Conservation (phyloP, 2,888 invertebrate species). For the Meandrusa payeni region DNA sequence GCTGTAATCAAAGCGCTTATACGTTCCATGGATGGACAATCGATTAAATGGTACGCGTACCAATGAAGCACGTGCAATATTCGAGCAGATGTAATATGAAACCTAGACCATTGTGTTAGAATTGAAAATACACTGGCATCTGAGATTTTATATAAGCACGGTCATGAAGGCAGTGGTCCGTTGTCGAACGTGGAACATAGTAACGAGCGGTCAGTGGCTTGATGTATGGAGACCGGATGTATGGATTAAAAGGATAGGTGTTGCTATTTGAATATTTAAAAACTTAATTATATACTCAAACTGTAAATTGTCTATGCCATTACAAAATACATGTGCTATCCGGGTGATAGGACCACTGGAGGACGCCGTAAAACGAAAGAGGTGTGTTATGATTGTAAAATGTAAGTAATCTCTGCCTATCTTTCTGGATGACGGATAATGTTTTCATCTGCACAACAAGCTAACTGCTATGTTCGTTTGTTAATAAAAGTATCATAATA, state of each 20-base stretch:
- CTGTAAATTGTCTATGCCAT: no score
- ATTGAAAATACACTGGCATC: constrained; percentile 29
- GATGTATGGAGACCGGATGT: constrained; percentile 25
- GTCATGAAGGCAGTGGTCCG: constrained; percentile 34
- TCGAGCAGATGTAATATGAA: constrained; percentile 18
- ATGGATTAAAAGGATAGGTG: constrained; percentile 12
- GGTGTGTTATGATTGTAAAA: no score
- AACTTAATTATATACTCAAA: no score
- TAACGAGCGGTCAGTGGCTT: constrained; percentile 29
- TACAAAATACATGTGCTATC: no score
- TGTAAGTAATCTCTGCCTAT: no score
- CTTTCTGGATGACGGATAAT: no score
- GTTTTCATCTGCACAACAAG: no score
- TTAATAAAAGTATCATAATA: no score
- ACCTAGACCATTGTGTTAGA: constrained; percentile 27
- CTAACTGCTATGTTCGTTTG: no score
- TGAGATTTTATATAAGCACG: constrained; percentile 29
- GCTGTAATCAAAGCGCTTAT: constrained; percentile 70
- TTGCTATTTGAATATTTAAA: no score
- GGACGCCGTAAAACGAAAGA: no score
- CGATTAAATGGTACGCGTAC: constrained; percentile 57
- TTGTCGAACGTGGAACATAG: constrained; percentile 29
- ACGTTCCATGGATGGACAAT: constrained; percentile 65
- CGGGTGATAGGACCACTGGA: no score
- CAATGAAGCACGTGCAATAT: constrained; percentile 36